Conservation (phyloP, 2,113 vertebrate genomes). For the Macrotus californicus region DNA sequence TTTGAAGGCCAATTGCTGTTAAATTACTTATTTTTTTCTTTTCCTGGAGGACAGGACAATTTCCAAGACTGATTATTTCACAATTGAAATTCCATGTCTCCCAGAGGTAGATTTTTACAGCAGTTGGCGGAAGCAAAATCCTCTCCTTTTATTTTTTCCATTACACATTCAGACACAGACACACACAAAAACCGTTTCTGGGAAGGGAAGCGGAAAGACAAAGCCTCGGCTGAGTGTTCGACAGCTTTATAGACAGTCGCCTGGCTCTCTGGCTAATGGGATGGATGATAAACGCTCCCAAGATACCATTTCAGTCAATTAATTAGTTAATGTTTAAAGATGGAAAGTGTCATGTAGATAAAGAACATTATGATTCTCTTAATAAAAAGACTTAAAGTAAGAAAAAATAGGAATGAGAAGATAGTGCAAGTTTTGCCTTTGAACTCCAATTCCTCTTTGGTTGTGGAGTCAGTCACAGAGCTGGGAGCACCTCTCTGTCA, state of each 20-base stretch:
- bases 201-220: slow-evolving; percentile 42
- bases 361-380: slow-evolving; percentile 48
- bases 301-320: slow-evolving; percentile 68
- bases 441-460: not conserved
- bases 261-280: slow-evolving; percentile 48
- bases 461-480: not conserved
- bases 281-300: slow-evolving; percentile 62
- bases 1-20: slow-evolving; percentile 72
- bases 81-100: slow-evolving; percentile 70
- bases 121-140: slow-evolving; percentile 40
- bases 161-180: not conserved
- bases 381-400: slow-evolving; percentile 54
- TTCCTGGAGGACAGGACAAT: slow-evolving; percentile 71
- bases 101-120: slow-evolving; percentile 66
- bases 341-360: slow-evolving; percentile 59
- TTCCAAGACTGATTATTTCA: slow-evolving; percentile 73
- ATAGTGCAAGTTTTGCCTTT: not conserved
- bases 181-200: not conserved
- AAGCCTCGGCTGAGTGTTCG: not conserved
- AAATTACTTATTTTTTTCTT: slow-evolving; percentile 72
- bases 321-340: slow-evolving; percentile 75
- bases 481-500: not conserved
- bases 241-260: slow-evolving; percentile 27
- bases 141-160: slow-evolving; percentile 34
- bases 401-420: not conserved